Conservation (phyloP, 2,113 vertebrate genomes). For the Emydura subglobosa region DNA sequence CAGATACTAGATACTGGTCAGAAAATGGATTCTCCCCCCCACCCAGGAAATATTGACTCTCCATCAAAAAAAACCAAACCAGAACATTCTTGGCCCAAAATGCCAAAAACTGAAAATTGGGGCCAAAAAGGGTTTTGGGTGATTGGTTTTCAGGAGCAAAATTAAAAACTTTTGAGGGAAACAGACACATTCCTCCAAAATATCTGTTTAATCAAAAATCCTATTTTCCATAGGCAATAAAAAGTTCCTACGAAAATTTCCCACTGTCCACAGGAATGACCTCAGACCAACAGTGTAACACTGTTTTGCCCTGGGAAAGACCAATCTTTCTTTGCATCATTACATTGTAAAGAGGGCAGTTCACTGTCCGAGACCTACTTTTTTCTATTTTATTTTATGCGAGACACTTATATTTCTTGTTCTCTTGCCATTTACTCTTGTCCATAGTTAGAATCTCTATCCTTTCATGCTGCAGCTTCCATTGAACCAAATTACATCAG, state of each 20-base stretch:
- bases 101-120: fast-evolving
- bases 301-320: not conserved
- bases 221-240: not conserved
- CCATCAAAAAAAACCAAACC: not conserved
- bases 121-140: fast-evolving
- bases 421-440: not conserved
- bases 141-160: not conserved
- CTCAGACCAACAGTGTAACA: not conserved
- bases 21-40: not conserved
- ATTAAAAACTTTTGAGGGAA: not conserved
- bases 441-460: not conserved
- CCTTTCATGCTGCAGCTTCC: not conserved
- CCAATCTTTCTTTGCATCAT: not conserved
- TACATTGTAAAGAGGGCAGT: not conserved
- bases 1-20: not conserved
- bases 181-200: not conserved
- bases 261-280: fast-evolving
- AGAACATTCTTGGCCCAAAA: not conserved
- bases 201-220: not conserved
- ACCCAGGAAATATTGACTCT: not conserved
- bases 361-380: fast-evolving
- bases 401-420: not conserved
- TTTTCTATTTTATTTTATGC: not conserved
- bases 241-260: not conserved
- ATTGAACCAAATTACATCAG: not conserved